phyloP scores from a whole-genome alignment of 2,888 invertebrate species.

The Lasioglossum malachurum region DNA sequence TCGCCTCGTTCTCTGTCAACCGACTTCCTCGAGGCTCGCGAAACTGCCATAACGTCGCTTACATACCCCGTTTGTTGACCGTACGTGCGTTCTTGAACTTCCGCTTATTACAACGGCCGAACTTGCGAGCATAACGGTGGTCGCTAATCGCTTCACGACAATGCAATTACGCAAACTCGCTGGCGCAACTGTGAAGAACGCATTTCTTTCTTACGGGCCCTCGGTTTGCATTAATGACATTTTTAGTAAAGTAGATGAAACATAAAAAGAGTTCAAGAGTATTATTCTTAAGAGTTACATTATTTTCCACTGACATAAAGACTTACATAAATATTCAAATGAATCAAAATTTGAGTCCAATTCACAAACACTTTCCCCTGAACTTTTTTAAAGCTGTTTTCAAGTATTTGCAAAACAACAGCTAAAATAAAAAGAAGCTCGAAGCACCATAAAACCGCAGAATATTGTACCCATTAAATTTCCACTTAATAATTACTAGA shows the following conservation, averaged over 20 bases:
- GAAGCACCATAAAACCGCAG: background rate
- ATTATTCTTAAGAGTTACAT: too few relatives aligned
- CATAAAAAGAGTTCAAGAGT: background rate
- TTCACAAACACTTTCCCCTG: background rate
- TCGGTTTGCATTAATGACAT: background rate
- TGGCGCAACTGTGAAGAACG: background rate
- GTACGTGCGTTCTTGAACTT: slow-evolving; percentile 59
- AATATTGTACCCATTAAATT: background rate
- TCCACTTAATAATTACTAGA: background rate
- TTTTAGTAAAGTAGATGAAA: background rate
- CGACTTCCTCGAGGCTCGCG: slow-evolving; percentile 29
- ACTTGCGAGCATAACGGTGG: slow-evolving; percentile 33
- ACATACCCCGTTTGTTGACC: slow-evolving; percentile 16
- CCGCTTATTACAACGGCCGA: slow-evolving; percentile 45
- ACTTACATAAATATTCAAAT: too few relatives aligned
- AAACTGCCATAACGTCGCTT: slow-evolving; percentile 20
- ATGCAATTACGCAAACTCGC: slow-evolving; percentile 13
- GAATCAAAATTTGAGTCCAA: too few relatives aligned
- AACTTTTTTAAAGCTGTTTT: background rate
- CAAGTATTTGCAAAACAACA: background rate
- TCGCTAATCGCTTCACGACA: slow-evolving; percentile 6
- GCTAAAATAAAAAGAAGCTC: background rate
- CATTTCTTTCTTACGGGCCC: background rate
- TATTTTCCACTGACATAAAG: background rate
- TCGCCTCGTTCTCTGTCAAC: slow-evolving; percentile 29